These are phyloP conservation scores for Pelochelys cantorii DNA, from an alignment of 2,797 vertebrate genomes.

Conservation along the genomic window DNA sequence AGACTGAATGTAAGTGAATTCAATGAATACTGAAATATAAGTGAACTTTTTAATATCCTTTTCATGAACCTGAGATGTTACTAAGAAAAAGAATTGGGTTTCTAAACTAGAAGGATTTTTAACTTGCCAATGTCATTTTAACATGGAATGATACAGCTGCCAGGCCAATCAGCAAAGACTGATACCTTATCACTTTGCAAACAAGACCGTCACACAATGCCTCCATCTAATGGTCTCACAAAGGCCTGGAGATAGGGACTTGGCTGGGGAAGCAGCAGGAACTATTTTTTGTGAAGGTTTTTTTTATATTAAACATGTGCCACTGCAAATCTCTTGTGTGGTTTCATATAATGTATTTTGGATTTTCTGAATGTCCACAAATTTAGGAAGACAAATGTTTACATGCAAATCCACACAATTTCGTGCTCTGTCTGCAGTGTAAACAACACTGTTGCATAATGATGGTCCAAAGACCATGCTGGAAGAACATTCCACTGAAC, in stretches of 20 bases:
- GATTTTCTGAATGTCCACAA: rapidly evolving
- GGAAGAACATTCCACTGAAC: rapidly evolving
- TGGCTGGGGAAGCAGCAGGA: not conserved
- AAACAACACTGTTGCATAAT: slow-evolving; percentile 35
- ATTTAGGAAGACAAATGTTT: not conserved
- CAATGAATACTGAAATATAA: not conserved
- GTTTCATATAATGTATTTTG: rapidly evolving
- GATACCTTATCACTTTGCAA: not conserved
- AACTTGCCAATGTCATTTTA: not conserved
- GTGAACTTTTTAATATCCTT: not conserved
- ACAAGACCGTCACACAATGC: not conserved
- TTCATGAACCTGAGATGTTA: not conserved
- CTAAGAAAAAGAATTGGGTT: not conserved
- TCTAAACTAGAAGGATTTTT: not conserved
- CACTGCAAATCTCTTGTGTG: not conserved
- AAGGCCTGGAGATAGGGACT: not conserved
- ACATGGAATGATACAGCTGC: not conserved
- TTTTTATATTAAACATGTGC: not conserved
- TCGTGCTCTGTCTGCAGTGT: not conserved
- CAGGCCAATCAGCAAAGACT: not conserved
- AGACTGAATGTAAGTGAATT: not conserved
- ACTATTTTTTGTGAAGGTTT: not conserved
- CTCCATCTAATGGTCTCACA: not conserved
- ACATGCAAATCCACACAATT: not conserved
- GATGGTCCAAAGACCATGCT: not conserved